phyloP scores from a whole-genome alignment of 2,888 invertebrate genomes.

The Acrobasis consociella region DNA sequence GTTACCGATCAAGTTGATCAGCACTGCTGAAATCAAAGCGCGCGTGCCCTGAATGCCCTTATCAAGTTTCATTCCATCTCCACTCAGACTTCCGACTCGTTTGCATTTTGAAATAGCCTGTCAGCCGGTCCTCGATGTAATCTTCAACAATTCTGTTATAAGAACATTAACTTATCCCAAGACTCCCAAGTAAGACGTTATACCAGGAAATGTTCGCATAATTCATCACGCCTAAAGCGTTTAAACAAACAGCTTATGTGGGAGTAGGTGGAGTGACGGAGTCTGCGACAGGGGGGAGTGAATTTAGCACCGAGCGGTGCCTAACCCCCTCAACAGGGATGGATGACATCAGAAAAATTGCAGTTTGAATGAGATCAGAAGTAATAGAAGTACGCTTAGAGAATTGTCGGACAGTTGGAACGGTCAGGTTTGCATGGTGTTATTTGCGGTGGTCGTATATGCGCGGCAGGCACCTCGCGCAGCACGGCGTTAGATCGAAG shows the following conservation, averaged over 20 bases:
- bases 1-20: constrained; percentile 54
- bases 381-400: constrained; percentile 49
- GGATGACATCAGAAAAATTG: constrained; percentile 36
- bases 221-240: constrained; percentile 41
- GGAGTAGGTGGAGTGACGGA: constrained; percentile 36
- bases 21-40: constrained; percentile 62
- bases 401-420: constrained; percentile 53
- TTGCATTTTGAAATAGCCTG: constrained; percentile 52
- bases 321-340: constrained; percentile 27
- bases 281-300: constrained; percentile 34
- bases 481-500: constrained; percentile 74
- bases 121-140: constrained; percentile 31
- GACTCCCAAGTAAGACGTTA: constrained; percentile 20
- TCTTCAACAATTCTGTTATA: constrained; percentile 20
- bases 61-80: constrained; percentile 43
- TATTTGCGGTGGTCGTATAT: constrained; percentile 69
- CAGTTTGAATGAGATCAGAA: constrained; percentile 45
- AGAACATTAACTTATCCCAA: constrained; percentile 5
- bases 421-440: constrained; percentile 65
- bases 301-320: constrained; percentile 32
- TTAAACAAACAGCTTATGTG: constrained; percentile 45
- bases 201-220: constrained; percentile 39
- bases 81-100: constrained; percentile 45
- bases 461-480: constrained; percentile 64
- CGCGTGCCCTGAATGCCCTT: constrained; percentile 56